Evolutionary conservation across 2,113 vertebrate species (phyloP).

Genomic region (Ursus arctos): DNA sequence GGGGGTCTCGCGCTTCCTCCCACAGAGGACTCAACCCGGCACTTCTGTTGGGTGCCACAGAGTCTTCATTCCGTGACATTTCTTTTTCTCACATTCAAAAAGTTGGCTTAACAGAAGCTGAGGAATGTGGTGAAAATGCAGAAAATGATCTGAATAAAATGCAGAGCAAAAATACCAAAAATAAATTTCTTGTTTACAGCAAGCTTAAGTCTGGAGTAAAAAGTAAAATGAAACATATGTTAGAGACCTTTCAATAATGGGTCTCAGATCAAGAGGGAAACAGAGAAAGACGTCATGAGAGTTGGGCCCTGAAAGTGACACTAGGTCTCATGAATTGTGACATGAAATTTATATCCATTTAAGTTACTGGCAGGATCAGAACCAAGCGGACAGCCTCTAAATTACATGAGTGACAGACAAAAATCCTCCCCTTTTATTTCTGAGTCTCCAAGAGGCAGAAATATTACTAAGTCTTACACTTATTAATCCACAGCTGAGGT

Average conservation of each 20-base stretch:
- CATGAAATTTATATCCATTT: slow-evolving; percentile 10
- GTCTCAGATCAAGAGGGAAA: neutral
- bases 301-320: neutral
- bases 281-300: slow-evolving; percentile 9
- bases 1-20: neutral
- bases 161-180: slow-evolving; percentile 69
- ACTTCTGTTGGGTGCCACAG: slow-evolving; percentile 21
- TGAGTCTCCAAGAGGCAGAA: slow-evolving; percentile 9
- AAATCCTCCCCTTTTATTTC: neutral
- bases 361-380: slow-evolving; percentile 39
- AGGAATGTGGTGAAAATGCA: slow-evolving; percentile 67
- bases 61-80: slow-evolving; percentile 64
- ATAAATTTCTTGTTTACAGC: slow-evolving; percentile 73
- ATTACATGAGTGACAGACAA: neutral
- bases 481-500: slow-evolving; percentile 23
- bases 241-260: slow-evolving; percentile 60
- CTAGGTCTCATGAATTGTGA: neutral
- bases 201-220: slow-evolving; percentile 59
- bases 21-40: slow-evolving; percentile 1
- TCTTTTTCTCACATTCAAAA: slow-evolving; percentile 72
- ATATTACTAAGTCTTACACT: neutral
- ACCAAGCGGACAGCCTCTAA: neutral
- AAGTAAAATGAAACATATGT: slow-evolving; percentile 76
- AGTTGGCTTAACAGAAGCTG: slow-evolving; percentile 65
- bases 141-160: slow-evolving; percentile 72